Evolutionary conservation across 2,113 vertebrate species (phyloP).

Genomic region (Pavo muticus): DNA sequence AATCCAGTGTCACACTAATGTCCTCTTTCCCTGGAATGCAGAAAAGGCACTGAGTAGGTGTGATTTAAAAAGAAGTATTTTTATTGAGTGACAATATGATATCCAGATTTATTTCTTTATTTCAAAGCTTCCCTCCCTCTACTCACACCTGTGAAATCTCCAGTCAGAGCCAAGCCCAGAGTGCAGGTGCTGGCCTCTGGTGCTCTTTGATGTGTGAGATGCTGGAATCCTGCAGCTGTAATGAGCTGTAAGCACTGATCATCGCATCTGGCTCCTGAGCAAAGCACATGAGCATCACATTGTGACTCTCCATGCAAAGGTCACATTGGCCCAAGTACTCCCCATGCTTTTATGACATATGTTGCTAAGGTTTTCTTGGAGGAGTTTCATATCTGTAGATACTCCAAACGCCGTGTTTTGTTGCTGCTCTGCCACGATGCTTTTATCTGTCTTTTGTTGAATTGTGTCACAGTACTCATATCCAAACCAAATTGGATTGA

Average conservation of each 20-base stretch:
- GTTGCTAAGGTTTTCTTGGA: not conserved
- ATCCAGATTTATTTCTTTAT: not conserved
- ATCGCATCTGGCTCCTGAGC: not conserved
- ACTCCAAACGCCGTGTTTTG: not conserved
- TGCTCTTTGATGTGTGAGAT: not conserved
- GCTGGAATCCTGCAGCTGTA: not conserved
- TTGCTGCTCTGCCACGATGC: not conserved
- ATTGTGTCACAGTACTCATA: accelerated
- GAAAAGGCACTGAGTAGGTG: not conserved
- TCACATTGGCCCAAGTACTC: not conserved
- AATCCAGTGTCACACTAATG: not conserved
- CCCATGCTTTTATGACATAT: not conserved
- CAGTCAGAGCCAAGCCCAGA: not conserved
- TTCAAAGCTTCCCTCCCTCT: not conserved
- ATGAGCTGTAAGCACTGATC: not conserved
- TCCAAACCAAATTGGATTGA: not conserved
- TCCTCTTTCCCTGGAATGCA: not conserved
- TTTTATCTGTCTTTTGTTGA: not conserved
- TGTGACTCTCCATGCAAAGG: not conserved
- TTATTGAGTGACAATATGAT: not conserved
- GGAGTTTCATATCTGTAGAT: not conserved
- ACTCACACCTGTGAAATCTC: not conserved
- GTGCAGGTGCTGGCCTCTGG: too few relatives aligned
- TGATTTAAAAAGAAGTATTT: not conserved
- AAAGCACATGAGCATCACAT: not conserved